phyloP scores from a whole-genome alignment of 2,113 vertebrate species.

The Aramus guarauna region DNA sequence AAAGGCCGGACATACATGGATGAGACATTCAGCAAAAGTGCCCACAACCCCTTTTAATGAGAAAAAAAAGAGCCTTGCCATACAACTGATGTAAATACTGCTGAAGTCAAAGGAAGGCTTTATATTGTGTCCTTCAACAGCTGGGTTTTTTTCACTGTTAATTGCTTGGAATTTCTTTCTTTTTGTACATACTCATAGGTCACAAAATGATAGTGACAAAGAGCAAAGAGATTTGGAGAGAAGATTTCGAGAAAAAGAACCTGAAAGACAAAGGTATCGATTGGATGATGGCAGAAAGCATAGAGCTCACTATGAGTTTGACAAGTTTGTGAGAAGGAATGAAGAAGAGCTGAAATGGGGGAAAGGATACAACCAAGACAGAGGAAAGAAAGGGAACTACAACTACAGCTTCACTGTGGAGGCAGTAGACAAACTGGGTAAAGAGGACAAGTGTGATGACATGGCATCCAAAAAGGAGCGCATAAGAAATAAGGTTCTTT shows the following conservation, averaged over 20 bases:
- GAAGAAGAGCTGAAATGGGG: slow-evolving; percentile 91
- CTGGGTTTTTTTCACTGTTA: background rate
- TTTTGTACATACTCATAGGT: slow-evolving; percentile 65
- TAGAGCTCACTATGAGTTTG: slow-evolving; percentile 86
- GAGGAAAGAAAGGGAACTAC: slow-evolving; percentile 86
- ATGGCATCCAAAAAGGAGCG: slow-evolving; percentile 86
- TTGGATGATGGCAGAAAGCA: slow-evolving; percentile 86
- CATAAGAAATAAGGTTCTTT: slow-evolving; percentile 89
- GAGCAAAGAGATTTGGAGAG: slow-evolving; percentile 86
- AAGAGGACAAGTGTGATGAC: slow-evolving; percentile 85
- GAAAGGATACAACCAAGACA: slow-evolving; percentile 87
- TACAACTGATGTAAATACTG: background rate
- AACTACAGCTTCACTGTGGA: slow-evolving; percentile 81
- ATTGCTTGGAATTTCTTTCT: slow-evolving; percentile 43
- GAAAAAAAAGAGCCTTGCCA: background rate
- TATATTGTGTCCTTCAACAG: background rate
- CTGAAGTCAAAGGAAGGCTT: background rate
- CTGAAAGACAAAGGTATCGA: slow-evolving; percentile 78
- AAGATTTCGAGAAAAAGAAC: slow-evolving; percentile 85
- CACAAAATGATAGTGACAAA: slow-evolving; percentile 86
- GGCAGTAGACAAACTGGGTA: slow-evolving; percentile 81
- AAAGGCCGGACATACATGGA: background rate
- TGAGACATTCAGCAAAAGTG: background rate
- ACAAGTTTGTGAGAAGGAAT: slow-evolving; percentile 85
- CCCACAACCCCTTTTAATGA: background rate